Conservation (phyloP, 2,888 invertebrate genomes). For the Urechis unicinctus region DNA sequence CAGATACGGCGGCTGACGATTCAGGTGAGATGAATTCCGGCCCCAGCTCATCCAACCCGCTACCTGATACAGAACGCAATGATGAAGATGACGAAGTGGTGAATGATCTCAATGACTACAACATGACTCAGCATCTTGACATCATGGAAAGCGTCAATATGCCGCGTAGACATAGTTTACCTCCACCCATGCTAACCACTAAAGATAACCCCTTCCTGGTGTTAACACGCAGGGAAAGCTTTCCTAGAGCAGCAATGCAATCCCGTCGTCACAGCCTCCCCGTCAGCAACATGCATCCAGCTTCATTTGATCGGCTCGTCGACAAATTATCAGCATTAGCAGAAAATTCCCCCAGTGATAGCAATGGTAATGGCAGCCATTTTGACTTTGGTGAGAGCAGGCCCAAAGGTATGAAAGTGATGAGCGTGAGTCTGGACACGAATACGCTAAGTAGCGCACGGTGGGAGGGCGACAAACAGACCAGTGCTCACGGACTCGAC, state of each 20-base stretch:
- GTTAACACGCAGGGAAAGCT: not conserved
- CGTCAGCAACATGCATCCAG: not conserved
- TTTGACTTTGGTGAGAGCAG: not conserved
- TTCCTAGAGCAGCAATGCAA: not conserved
- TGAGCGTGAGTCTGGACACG: not conserved
- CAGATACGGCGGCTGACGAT: too few relatives aligned
- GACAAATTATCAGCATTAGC: not conserved
- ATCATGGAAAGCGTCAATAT: too few relatives aligned
- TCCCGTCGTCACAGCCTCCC: slow-evolving; percentile 1
- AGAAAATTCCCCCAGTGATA: slow-evolving; percentile 2
- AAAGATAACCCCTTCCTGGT: not conserved
- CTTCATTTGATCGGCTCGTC: slow-evolving; percentile 1
- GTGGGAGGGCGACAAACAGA: not conserved
- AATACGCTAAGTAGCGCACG: not conserved
- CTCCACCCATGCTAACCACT: not conserved
- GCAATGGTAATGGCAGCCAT: slow-evolving; percentile 1
- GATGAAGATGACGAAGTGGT: too few relatives aligned
- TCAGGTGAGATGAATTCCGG: too few relatives aligned
- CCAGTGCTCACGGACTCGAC: not conserved
- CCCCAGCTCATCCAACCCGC: too few relatives aligned
- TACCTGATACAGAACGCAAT: too few relatives aligned
- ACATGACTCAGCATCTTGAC: too few relatives aligned
- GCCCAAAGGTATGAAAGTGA: not conserved
- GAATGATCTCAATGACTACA: too few relatives aligned
- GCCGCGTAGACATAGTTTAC: slow-evolving; percentile 2